phyloP scores from a whole-genome alignment of 2,113 vertebrate species.

The Porphyrio hochstetteri region DNA sequence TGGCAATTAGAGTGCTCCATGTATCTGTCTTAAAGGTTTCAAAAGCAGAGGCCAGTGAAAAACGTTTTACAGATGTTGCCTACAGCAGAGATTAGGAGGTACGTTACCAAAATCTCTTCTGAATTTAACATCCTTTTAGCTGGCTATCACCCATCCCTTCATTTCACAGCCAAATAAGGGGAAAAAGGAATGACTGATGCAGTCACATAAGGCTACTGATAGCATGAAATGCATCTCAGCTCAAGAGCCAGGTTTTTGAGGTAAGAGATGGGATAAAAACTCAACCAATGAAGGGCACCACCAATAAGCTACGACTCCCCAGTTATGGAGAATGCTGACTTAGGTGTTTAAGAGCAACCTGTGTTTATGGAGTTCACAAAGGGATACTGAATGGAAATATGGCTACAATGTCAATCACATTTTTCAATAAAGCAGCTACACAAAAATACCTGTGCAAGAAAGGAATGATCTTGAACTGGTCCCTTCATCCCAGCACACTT shows the following conservation, averaged over 20 bases:
- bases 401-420: background rate
- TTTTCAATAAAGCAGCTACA: background rate
- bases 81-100: background rate
- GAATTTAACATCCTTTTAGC: background rate
- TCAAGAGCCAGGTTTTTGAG: background rate
- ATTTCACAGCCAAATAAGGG: background rate
- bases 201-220: background rate
- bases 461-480: background rate
- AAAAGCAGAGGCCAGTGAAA: background rate
- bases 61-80: background rate
- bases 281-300: background rate
- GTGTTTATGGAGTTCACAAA: background rate
- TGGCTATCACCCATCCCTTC: background rate
- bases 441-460: background rate
- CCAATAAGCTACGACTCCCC: background rate
- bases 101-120: background rate
- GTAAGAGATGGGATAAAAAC: background rate
- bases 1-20: background rate
- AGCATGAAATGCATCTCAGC: background rate
- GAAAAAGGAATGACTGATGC: background rate
- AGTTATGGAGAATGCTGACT: background rate
- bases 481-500: background rate
- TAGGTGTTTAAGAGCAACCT: background rate
- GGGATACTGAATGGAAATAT: background rate
- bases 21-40: background rate